Percentiles rank a stretch among this genome's conserved stretches.
These are phyloP conservation scores for Erinaceus europaeus DNA, from an alignment of 2,113 vertebrate species.

Conservation along the genomic window DNA sequence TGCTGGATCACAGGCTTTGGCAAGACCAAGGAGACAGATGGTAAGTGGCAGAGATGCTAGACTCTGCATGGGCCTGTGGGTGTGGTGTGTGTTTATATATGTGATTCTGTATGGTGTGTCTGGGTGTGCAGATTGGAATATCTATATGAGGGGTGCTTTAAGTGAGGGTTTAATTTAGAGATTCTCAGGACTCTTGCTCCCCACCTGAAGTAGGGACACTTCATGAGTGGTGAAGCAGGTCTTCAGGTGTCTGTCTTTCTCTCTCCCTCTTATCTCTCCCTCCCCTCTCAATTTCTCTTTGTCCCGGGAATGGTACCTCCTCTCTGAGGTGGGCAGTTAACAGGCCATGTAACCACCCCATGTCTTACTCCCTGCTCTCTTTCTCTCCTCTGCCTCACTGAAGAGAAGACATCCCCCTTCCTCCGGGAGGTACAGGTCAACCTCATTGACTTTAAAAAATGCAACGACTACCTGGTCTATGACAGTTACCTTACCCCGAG, in stretches of 20 bases:
- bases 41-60: slow-evolving; percentile 60
- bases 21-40: slow-evolving; percentile 81
- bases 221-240: no score
- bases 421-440: slow-evolving; percentile 89
- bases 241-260: no score
- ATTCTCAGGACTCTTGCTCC: background rate
- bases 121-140: no score
- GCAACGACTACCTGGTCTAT: slow-evolving; percentile 86
- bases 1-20: slow-evolving; percentile 95
- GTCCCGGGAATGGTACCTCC: background rate
- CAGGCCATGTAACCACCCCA: background rate
- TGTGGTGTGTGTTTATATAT: background rate
- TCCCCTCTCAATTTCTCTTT: no score
- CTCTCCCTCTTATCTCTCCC: no score
- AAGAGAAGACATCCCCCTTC: slow-evolving; percentile 81
- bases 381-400: slow-evolving; percentile 33
- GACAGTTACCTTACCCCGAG: slow-evolving; percentile 82
- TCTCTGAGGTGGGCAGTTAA: background rate
- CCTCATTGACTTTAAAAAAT: slow-evolving; percentile 84
- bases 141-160: background rate
- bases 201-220: no score
- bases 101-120: no score
- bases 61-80: no score
- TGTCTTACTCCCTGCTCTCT: background rate
- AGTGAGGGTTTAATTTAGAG: background rate